Percentiles rank a stretch among this genome's conserved stretches.
These are phyloP conservation scores for Oeneis ivallda DNA, from an alignment of 2,888 invertebrate species.

Conservation along the genomic window DNA sequence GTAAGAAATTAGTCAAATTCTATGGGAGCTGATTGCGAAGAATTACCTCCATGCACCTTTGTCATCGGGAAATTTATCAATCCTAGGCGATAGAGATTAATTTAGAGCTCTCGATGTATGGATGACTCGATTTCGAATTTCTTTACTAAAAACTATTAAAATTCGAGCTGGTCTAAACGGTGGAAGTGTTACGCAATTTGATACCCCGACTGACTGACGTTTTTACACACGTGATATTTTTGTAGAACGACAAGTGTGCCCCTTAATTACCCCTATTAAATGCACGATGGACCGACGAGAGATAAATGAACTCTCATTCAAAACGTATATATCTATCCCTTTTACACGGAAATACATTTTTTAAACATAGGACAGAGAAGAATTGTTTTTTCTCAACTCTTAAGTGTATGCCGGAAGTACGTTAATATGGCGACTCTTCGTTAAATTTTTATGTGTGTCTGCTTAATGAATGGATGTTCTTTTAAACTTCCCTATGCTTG, in stretches of 20 bases:
- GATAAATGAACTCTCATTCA: constrained; percentile 59
- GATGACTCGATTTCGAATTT: background rate
- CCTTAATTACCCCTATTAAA: constrained; percentile 77
- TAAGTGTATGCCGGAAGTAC: constrained; percentile 71
- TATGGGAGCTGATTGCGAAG: background rate
- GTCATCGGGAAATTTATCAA: too few species aligned
- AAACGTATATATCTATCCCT: constrained; percentile 47
- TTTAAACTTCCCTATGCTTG: constrained; percentile 72
- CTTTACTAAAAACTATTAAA: background rate
- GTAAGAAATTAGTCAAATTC: background rate
- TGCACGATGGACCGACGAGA: constrained; percentile 69
- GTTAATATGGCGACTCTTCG: constrained; percentile 77
- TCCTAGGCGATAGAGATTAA: too few species aligned
- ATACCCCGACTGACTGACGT: constrained; percentile 70
- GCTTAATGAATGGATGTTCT: constrained; percentile 72
- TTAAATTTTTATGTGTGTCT: constrained; percentile 77
- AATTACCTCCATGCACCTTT: too few species aligned
- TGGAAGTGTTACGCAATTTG: constrained; percentile 75
- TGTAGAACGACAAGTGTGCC: constrained; percentile 64
- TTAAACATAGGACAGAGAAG: constrained; percentile 47
- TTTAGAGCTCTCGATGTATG: background rate
- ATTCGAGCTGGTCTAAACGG: background rate
- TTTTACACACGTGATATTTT: constrained; percentile 76
- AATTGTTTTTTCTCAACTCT: constrained; percentile 48
- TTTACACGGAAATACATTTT: constrained; percentile 41